Evolutionary conservation across 2,113 vertebrate species (phyloP).

Genomic region (Istiophorus platypterus): DNA sequence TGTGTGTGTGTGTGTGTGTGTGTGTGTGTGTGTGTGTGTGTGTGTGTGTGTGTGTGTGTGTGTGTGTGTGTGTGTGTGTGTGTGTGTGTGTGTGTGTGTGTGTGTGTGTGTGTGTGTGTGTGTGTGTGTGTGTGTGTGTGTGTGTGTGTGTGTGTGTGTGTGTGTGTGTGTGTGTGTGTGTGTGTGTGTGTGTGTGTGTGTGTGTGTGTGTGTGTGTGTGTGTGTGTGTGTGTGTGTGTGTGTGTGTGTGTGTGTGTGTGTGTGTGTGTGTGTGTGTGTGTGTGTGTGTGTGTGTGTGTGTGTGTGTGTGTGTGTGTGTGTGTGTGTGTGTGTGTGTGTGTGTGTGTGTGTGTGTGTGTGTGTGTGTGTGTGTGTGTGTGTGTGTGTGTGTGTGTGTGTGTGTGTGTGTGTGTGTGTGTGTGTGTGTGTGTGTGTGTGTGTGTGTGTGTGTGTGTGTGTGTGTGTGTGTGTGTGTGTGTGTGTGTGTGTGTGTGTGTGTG

Average conservation of each 20-base stretch:
- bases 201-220: conserved; percentile 25
- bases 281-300: conserved; percentile 22
- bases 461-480: conserved; percentile 25
- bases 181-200: conserved; percentile 11
- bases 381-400: conserved; percentile 27
- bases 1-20: conserved; percentile 8
- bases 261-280: conserved; percentile 8
- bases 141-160: conserved; percentile 15
- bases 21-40: conserved; percentile 22
- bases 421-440: conserved; percentile 15
- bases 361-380: conserved; percentile 8
- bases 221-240: conserved; percentile 15
- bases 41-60: conserved; percentile 25
- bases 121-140: conserved; percentile 27
- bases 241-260: conserved; percentile 14
- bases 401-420: conserved; percentile 15
- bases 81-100: conserved; percentile 18
- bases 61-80: conserved; percentile 11
- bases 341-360: conserved; percentile 18
- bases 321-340: conserved; percentile 11
- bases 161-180: conserved; percentile 15
- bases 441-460: conserved; percentile 11
- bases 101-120: conserved; percentile 8
- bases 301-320: conserved; percentile 25
- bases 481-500: conserved; percentile 15